A percentile compares a stretch with the other conserved stretches of the same genome.
These are phyloP conservation scores for Eugnorisma glareosa DNA, from an alignment of 2,888 invertebrate genomes.

Conservation along the genomic window DNA sequence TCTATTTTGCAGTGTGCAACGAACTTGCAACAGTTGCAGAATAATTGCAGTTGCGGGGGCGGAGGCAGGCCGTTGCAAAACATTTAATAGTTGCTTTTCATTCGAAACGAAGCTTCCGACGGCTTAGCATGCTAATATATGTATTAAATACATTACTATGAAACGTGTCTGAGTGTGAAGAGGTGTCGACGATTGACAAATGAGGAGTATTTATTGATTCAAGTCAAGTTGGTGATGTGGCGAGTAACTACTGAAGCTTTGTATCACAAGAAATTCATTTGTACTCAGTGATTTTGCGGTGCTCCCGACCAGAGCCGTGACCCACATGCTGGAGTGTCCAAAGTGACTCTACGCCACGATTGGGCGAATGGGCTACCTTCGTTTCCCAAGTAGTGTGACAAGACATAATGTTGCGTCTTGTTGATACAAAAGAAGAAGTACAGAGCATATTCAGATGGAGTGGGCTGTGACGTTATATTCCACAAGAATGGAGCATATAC, in stretches of 20 bases:
- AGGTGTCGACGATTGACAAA: background rate
- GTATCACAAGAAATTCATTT: background rate
- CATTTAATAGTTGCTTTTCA: conserved; percentile 53
- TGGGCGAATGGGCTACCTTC: too few species aligned
- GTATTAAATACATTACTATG: conserved; percentile 13
- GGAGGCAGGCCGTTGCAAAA: conserved; percentile 49
- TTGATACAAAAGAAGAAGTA: background rate
- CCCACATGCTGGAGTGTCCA: background rate
- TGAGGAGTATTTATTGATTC: background rate
- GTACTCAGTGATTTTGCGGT: background rate
- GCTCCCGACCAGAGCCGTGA: background rate
- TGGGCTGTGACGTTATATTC: background rate
- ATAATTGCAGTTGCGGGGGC: conserved; percentile 54
- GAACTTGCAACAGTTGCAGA: conserved; percentile 60
- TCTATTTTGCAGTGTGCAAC: conserved; percentile 63
- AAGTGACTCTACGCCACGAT: background rate
- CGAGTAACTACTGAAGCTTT: background rate
- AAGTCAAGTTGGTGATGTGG: background rate
- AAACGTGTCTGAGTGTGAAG: background rate
- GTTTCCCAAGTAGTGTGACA: background rate
- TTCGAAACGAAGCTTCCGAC: conserved; percentile 54
- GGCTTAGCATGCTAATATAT: conserved; percentile 16
- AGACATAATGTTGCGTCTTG: background rate
- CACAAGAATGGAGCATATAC: background rate
- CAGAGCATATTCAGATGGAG: too few species aligned